Base-by-base conservation (phyloP, 2,888 invertebrate species). In the Melikaiella ostensackeni region DNA sequence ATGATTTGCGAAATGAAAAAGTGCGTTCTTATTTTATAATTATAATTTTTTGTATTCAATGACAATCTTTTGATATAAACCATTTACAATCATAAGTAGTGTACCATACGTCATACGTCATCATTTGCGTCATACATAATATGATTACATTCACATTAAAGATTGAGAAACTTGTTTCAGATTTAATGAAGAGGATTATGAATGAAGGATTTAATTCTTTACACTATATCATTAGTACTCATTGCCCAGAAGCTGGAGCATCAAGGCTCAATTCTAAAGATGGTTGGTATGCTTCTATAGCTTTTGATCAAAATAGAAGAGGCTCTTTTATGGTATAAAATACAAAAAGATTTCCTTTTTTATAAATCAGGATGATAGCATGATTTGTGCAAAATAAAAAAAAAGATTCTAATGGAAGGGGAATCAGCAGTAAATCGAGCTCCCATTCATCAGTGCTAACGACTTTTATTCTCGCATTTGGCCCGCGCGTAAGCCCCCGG, bases 401-500 rank as follows among this genome's bases (percentile, higher is more conserved):
- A 70, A 74, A 75, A 75, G 63, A 75, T 77, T 77, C 76, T 76
- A 76, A 74, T 74, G 61, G 77, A 76, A 76, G 66, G 80, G 61
- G 75, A 80, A 81, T 82, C 79, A 81, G 77, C 79, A 78, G 79
- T 84, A 81, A 83, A 84, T 83, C 80, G 82, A 82, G 83, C 80
- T 76, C 66, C 81, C 82, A 84, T 85, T 84, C 82, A 83, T 84
- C 85, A 84, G 81, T 77, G 79, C 82, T 85, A 84, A 84, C 83
- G 83, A 81, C 83, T 81, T 82, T 84, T 84, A 85, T 85, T 84
- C 80, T 78, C 81, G 81, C 83, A 83, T 84, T 84, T 82, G 81
- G 81, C 79, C 80, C 81, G 78, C 61, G 94, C 92, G 88, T 94
- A 94, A 81, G 77, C 80, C 75, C 79, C 73, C 50, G 64, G 80